These are phyloP conservation scores for Urosaurus nigricauda DNA, from an alignment of 2,797 vertebrate genomes.

Conservation along the genomic window DNA sequence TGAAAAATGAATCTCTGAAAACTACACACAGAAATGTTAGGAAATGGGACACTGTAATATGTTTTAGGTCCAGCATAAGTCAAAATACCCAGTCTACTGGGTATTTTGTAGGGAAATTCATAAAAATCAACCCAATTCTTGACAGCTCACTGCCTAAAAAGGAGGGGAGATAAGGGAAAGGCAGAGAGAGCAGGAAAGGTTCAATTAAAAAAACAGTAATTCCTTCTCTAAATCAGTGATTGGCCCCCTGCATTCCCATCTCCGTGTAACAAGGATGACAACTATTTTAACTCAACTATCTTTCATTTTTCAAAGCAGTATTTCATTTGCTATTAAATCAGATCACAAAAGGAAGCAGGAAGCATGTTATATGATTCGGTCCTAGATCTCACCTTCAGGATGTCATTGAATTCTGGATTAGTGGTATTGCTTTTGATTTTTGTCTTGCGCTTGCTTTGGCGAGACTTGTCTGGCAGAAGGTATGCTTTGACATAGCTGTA, in stretches of 20 bases:
- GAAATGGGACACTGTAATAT: not conserved
- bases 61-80: not conserved
- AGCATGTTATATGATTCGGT: slow-evolving; percentile 3
- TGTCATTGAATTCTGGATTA: slow-evolving; percentile 95
- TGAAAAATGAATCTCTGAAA: not conserved
- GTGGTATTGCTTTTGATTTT: slow-evolving; percentile 92
- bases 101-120: not conserved
- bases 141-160: not conserved
- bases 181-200: too few relatives aligned
- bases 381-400: slow-evolving; percentile 85
- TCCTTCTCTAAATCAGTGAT: not conserved
- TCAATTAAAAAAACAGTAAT: not conserved
- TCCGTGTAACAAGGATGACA: not conserved
- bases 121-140: not conserved
- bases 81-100: not conserved
- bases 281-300: slow-evolving; percentile 28
- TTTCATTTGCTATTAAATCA: not conserved
- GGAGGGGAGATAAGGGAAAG: not conserved
- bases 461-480: slow-evolving; percentile 94
- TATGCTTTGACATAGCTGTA: slow-evolving; percentile 96
- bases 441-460: slow-evolving; percentile 97
- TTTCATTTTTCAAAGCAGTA: not conserved
- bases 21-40: not conserved
- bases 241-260: not conserved
- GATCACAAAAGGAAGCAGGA: not conserved